phyloP scores from a whole-genome alignment of 2,113 vertebrate species.

The Antechinus flavipes region DNA sequence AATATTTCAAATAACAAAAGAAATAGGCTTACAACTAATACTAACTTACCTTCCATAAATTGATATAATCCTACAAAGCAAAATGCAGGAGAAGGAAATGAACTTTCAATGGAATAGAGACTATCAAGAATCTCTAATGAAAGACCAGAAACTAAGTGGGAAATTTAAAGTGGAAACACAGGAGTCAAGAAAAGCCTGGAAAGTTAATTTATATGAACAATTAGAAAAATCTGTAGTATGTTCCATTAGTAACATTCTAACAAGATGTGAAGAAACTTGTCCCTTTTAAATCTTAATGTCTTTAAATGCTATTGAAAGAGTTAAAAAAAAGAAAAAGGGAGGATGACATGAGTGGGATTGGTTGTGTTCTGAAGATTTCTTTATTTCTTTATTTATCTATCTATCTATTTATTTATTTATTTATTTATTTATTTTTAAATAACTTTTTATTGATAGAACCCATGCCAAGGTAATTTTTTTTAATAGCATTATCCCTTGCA shows the following conservation, averaged over 20 bases:
- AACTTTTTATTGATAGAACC: too few relatives aligned
- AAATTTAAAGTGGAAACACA: neutral
- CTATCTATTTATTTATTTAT: too few relatives aligned
- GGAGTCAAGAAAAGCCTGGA: neutral
- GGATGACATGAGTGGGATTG: too few relatives aligned
- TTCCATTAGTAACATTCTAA: neutral
- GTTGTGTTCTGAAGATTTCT: too few relatives aligned
- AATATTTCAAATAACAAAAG: neutral
- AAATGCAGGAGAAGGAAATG: neutral
- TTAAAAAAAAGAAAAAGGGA: neutral
- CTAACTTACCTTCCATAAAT: neutral
- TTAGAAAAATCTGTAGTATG: neutral
- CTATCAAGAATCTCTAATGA: neutral
- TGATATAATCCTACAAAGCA: neutral
- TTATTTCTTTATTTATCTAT: too few relatives aligned
- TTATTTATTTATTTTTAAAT: too few relatives aligned
- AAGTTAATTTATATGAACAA: neutral
- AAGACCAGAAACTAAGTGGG: neutral
- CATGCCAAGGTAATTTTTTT: too few relatives aligned
- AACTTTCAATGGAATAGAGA: neutral
- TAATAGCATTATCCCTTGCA: too few relatives aligned
- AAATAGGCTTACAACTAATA: neutral
- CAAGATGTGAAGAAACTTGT: neutral
- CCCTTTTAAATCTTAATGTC: neutral
- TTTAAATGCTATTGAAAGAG: neutral